A percentile compares a stretch with the other conserved stretches of the same genome.
Evolutionary conservation across 2,797 vertebrate species (phyloP).

Genomic region (Manis crassicaudata): DNA sequence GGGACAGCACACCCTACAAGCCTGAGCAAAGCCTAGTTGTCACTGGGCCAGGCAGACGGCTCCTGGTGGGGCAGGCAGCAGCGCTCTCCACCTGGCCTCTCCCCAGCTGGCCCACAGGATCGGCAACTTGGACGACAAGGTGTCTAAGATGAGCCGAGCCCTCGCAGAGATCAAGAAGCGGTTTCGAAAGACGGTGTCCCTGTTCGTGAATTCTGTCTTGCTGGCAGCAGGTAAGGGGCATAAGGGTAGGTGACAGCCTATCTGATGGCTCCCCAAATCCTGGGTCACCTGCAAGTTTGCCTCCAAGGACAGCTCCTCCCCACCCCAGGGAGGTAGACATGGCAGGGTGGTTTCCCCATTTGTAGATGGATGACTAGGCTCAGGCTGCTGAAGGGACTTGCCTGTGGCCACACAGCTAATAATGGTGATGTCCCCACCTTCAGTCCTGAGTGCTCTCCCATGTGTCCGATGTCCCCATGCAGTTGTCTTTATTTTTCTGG

Average conservation of each 20-base stretch:
- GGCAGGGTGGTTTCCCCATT: background rate
- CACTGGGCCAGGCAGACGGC: background rate
- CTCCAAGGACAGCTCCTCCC: background rate
- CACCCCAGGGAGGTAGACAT: background rate
- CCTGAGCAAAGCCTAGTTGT: background rate
- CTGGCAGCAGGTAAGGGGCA: constrained; percentile 74
- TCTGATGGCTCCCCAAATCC: background rate
- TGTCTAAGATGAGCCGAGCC: constrained; percentile 61
- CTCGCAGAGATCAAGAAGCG: constrained; percentile 74
- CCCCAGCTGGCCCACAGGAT: constrained; percentile 25
- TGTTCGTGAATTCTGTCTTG: constrained; percentile 79
- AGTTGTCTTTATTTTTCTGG: background rate
- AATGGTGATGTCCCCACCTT: background rate
- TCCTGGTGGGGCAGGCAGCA: background rate
- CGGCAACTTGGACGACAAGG: background rate
- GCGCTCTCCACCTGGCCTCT: background rate
- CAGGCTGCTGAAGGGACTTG: too few species aligned
- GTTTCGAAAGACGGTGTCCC: constrained; percentile 77
- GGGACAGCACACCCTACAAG: background rate
- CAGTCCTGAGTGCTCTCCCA: background rate
- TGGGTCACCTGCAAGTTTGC: background rate
- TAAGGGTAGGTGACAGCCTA: background rate
- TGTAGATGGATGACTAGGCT: background rate
- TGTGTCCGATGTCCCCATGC: background rate
- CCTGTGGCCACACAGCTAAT: background rate